phyloP scores from a whole-genome alignment of 2,888 invertebrate genomes.

The Melinaea menophilus region DNA sequence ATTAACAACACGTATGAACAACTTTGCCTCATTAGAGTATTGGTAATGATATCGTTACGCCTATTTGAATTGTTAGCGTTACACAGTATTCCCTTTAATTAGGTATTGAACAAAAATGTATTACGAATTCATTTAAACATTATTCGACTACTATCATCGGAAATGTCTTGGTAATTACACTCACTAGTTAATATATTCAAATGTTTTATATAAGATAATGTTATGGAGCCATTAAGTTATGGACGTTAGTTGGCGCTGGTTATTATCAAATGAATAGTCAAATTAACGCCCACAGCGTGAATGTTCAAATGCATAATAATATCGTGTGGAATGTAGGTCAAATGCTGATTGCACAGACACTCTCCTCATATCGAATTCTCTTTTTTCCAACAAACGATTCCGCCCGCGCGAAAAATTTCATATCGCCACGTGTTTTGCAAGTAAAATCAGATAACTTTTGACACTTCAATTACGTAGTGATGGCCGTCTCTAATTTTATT shows the following conservation, averaged over 20 bases:
- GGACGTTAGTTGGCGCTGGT: slow-evolving; percentile 22
- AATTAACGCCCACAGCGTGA: slow-evolving; percentile 41
- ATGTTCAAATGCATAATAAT: slow-evolving; percentile 56
- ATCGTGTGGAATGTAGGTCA: slow-evolving; percentile 66
- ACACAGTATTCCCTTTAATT: slow-evolving; percentile 56
- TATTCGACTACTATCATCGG: background rate
- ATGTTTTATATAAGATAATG: slow-evolving; percentile 11
- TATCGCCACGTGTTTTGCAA: slow-evolving; percentile 74
- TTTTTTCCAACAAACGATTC: slow-evolving; percentile 69
- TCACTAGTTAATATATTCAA: slow-evolving; percentile 5
- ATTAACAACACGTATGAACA: slow-evolving; percentile 51
- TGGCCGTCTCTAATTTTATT: slow-evolving; percentile 67
- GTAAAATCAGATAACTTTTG: slow-evolving; percentile 78
- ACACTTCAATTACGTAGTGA: slow-evolving; percentile 77
- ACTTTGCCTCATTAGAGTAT: slow-evolving; percentile 60
- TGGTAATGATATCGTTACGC: slow-evolving; percentile 69
- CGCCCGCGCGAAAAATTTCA: slow-evolving; percentile 73
- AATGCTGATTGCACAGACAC: slow-evolving; percentile 69
- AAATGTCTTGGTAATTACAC: background rate
- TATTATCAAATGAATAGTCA: slow-evolving; percentile 37
- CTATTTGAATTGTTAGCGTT: slow-evolving; percentile 62
- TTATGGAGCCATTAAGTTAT: slow-evolving; percentile 17
- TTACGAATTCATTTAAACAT: too few species aligned
- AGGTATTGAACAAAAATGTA: slow-evolving; percentile 30
- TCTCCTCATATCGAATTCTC: slow-evolving; percentile 74